Evolutionary conservation across 2,113 vertebrate genomes (phyloP), one percentile per base, ranked within the genome.

Genomic region (Proteles cristata): DNA sequence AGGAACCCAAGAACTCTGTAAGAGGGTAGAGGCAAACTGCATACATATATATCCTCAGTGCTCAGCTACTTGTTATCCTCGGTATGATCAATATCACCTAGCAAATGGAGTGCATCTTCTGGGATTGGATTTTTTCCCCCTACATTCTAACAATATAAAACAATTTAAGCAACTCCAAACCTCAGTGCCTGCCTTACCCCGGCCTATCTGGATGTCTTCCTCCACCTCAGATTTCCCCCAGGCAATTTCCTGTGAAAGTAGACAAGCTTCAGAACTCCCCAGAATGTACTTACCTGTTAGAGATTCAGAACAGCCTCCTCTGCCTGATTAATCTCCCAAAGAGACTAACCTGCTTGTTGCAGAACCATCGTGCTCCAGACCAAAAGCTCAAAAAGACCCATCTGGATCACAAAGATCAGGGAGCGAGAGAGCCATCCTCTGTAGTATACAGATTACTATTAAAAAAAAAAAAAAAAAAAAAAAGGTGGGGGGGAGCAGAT

Each of bases 271-370:
- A 90, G 81, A 96, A 97, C 55, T 84, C 80, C 61, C 80, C 90
- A 86, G 90, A 84, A 81, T 12, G 80, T 73, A 87, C 83, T 94
- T 97, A 95, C 45, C 53, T 92, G 76, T 92, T 88, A 76, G 84
- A 92, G 85, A 68, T 80, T 92, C 88, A 74, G 88, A 96, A 63
- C 50, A 92, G 39, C 77, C 69, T 82, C n/a, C 61, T 79, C 87
- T 84, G 61, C 31, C 92, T 94, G 87, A 87, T 96, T 87, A 93
- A 98, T 96, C 96, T 97, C 93, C 96, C 94, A 95, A 63, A 84
- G 66, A 97, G 48, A 88, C 92, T 53, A 84, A 82, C 48, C 26
- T 58, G 25, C 55, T 74, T 77, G 45, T 79, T 96, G 96, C 66
- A 96, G 81, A 97, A 68, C n/a, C 31, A 88, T 76, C 33, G 26